Percentiles rank a stretch among this genome's conserved stretches.
These are phyloP conservation scores for Pseudomugil gertrudae DNA, from an alignment of 2,797 vertebrate species.

Conservation along the genomic window DNA sequence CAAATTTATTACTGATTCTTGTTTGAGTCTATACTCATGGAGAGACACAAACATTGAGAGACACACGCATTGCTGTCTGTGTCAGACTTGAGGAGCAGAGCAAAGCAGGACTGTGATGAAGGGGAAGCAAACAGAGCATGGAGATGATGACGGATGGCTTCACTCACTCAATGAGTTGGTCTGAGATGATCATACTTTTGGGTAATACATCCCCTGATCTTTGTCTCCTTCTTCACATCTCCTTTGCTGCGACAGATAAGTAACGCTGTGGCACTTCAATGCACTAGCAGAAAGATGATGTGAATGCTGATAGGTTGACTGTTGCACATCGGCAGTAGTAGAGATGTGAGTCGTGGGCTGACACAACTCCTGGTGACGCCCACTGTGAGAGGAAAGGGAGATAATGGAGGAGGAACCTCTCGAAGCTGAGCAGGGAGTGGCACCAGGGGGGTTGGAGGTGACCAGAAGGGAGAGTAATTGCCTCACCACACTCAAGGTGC, in stretches of 20 bases:
- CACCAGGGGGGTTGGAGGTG: conserved; percentile 55
- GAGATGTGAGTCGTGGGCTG: conserved; percentile 44
- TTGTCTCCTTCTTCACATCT: conserved; percentile 50
- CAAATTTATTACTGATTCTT: conserved; percentile 72
- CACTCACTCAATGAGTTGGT: conserved; percentile 54
- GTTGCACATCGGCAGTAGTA: conserved; percentile 36
- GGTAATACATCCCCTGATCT: conserved; percentile 22
- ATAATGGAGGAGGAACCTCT: conserved; percentile 65
- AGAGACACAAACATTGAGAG: conserved; percentile 21
- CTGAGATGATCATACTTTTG: conserved; percentile 57
- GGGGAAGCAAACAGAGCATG: conserved; percentile 65
- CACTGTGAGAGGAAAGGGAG: conserved; percentile 52
- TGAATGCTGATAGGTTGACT: conserved; percentile 38
- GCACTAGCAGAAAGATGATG: conserved; percentile 36
- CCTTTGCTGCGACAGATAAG: conserved; percentile 51
- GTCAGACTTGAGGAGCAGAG: conserved; percentile 45
- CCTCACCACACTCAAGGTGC: conserved; percentile 69
- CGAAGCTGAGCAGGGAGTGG: conserved; percentile 46
- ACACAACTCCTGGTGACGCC: conserved; percentile 56
- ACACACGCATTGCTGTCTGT: conserved; percentile 44
- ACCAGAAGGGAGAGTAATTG: conserved; percentile 74
- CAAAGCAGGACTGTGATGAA: conserved; percentile 55
- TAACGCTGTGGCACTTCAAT: conserved; percentile 52
- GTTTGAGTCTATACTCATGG: conserved; percentile 61
- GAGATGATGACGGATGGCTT: conserved; percentile 69